Evolutionary conservation across 2,888 invertebrate genomes (phyloP), one percentile per base, ranked within the genome.

Genomic region (Spodoptera picta): DNA sequence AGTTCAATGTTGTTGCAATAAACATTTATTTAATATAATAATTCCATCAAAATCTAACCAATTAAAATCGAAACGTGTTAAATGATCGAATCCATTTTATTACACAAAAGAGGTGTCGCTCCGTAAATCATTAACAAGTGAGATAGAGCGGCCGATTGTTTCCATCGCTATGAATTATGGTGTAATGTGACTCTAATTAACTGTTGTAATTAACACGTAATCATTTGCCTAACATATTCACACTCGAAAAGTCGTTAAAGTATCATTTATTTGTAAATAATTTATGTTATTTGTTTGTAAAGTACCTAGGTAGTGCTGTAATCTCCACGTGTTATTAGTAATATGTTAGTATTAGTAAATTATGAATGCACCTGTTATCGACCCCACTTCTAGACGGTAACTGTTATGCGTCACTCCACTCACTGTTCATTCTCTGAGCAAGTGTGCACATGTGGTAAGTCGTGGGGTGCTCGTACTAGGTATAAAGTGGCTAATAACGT

Each of bases 81-180:
- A 69, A 59, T 64, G 59, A 69, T 58, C 42, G 45, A 65, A 49
- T 45, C 19, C 27, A 57, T 69, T 45, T 58, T 45, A 48, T 54
- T 51, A 55, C 24, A 67, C 49, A 48, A 31, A 52, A 57, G 63
- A 60, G 53, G 59, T 64, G 65, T 65, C 60, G 49, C 65, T 36
- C 6, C n/a, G 55, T 11, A 57, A 49, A 60, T 61, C 52, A 60
- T 57, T 60, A 66, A 66, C 66, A 62, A 64, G 57, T 61, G 59
- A 50, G 61, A 73, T 67, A 60, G 52, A 73, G 50, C 61, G 57
- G 36, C 55, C 73, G 60, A 75, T 76, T 69, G 64, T 73, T 68
- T 60, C 53, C 64, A 68, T 54, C 60, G 51, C 60, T 60, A 60
- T 69, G 60, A 64, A 68, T 64, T 60, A 69, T 54, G 46, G 53